Conservation (phyloP, 2,888 invertebrate species). For the Sinopyrophorus schimmeli region DNA sequence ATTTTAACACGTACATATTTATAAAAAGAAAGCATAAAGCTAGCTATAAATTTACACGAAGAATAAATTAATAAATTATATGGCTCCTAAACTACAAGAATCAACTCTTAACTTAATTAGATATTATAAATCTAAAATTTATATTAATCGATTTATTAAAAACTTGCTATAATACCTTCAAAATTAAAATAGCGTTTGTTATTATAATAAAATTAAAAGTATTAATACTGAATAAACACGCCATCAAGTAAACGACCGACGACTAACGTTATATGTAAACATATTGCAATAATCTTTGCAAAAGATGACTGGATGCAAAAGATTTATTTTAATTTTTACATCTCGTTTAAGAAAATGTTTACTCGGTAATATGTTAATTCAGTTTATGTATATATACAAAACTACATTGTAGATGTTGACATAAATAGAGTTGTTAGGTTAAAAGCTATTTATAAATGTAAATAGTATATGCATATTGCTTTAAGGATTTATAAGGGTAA, state of each 20-base stretch:
- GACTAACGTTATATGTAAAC: constrained; percentile 28
- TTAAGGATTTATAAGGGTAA: constrained; percentile 15
- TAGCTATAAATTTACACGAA: constrained; percentile 5
- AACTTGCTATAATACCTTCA: no score
- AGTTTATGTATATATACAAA: constrained; percentile 14
- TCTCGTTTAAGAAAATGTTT: constrained; percentile 30
- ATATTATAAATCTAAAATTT: no score
- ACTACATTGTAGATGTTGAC: constrained; percentile 19
- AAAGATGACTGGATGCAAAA: constrained; percentile 25
- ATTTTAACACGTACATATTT: no score
- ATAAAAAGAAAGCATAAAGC: constrained; percentile 12
- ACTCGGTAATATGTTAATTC: constrained; percentile 26
- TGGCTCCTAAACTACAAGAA: no score
- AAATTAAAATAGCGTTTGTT: no score
- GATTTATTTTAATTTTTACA: constrained; percentile 30
- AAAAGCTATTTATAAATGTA: constrained; percentile 11
- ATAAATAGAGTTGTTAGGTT: constrained; percentile 32
- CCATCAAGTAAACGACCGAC: constrained; percentile 28
- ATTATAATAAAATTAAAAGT: no score
- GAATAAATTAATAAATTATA: constrained; percentile 16
- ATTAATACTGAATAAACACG: no score
- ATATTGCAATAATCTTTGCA: constrained; percentile 30
- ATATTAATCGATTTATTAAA: no score
- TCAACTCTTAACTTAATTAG: no score
- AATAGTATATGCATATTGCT: constrained; percentile 10